These are phyloP conservation scores for Anser cygnoides DNA, from an alignment of 2,113 vertebrate genomes.

Conservation along the genomic window DNA sequence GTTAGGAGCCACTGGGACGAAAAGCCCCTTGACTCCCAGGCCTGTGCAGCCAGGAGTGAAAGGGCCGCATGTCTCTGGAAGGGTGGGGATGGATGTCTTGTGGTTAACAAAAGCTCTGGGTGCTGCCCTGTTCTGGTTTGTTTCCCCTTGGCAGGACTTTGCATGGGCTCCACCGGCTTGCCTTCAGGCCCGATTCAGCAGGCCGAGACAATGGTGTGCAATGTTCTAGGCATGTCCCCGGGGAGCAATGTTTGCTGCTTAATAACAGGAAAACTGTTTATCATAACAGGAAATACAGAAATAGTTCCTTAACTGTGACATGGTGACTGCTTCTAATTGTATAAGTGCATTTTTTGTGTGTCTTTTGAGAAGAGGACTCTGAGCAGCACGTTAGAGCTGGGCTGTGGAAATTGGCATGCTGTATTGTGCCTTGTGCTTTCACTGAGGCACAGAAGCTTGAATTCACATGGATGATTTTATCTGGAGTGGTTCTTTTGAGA, in stretches of 20 bases:
- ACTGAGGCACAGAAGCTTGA: neutral
- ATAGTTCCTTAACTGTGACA: neutral
- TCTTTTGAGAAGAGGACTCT: neutral
- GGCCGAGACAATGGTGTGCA: conserved; percentile 10
- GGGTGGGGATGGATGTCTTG: neutral
- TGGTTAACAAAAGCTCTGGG: neutral
- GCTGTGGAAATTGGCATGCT: neutral
- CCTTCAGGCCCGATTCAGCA: neutral
- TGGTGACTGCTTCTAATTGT: neutral
- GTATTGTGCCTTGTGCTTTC: neutral
- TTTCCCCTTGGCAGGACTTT: neutral
- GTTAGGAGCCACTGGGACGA: neutral
- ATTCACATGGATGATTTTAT: neutral
- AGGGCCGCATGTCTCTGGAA: neutral
- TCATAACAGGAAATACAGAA: conserved; percentile 19
- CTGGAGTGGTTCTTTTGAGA: neutral
- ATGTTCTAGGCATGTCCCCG: neutral
- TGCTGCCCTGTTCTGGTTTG: neutral
- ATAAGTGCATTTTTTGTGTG: neutral
- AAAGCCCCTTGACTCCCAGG: neutral
- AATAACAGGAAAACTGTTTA: conserved; percentile 27
- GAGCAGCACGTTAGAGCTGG: neutral
- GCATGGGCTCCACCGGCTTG: fast-evolving
- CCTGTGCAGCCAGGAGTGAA: fast-evolving
- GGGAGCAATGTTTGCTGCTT: neutral